A percentile compares a stretch with the other conserved stretches of the same genome.
Evolutionary conservation across 1,140 invertebrate genomes (phyloP).

Genomic region (Platyura marginata): DNA sequence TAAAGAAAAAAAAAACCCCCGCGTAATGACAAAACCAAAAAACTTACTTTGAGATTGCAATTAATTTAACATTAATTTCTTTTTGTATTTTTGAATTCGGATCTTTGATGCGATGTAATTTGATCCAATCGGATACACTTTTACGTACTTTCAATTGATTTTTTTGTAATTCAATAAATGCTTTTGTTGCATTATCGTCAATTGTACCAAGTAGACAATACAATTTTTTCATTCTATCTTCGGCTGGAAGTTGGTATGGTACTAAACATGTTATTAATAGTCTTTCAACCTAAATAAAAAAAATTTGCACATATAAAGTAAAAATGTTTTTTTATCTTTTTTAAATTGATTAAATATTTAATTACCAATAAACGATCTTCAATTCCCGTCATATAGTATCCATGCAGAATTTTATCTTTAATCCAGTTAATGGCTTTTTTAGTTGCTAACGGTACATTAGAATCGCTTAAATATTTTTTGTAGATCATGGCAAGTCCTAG

Average conservation of each 20-base stretch:
- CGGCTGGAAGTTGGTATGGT: conserved; percentile 71
- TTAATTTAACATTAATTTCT: conserved; percentile 39
- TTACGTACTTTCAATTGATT: conserved; percentile 73
- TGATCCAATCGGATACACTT: conserved; percentile 68
- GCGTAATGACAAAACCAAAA: neutral
- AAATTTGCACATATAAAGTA: no score
- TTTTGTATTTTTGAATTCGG: conserved; percentile 39
- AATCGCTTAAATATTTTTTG: conserved; percentile 71
- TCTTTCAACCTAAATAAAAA: no score
- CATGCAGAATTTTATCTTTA: conserved; percentile 90
- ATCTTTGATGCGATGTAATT: conserved; percentile 47
- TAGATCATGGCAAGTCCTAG: conserved; percentile 84
- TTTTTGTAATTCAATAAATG: conserved; percentile 88
- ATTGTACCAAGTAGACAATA: conserved; percentile 83
- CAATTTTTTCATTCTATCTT: conserved; percentile 85
- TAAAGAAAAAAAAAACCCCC: no score
- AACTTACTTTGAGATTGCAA: conserved; percentile 18
- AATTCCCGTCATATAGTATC: conserved; percentile 36
- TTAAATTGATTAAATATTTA: no score
- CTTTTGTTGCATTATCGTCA: conserved; percentile 88
- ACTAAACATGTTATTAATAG: conserved; percentile 91
- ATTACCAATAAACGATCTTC: conserved; percentile 64
- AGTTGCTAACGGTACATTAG: conserved; percentile 65
- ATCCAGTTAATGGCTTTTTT: conserved; percentile 89
- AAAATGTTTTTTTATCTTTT: no score